Evolutionary conservation across 1,140 invertebrate species (phyloP).

Genomic region (Leptinotarsa defecta): DNA sequence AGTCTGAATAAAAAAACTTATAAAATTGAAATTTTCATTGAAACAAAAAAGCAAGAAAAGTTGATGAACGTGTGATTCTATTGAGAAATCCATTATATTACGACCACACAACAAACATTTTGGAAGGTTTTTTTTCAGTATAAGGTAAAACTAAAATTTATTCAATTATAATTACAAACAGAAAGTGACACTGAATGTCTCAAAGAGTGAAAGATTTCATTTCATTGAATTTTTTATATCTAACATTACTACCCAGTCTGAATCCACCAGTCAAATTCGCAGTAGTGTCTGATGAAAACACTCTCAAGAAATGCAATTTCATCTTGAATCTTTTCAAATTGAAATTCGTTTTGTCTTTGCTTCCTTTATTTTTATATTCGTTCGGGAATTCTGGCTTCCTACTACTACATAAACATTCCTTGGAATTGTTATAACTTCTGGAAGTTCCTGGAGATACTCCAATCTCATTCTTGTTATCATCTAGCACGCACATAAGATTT

Average conservation of each 20-base stretch:
- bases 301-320: conserved; percentile 18
- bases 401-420: background rate
- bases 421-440: conserved; percentile 10
- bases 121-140: no score
- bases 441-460: background rate
- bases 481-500: background rate
- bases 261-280: conserved; percentile 1
- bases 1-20: no score
- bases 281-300: conserved; percentile 2
- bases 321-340: conserved; percentile 19
- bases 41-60: no score
- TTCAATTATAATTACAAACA: background rate
- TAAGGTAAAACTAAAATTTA: background rate
- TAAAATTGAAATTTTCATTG: no score
- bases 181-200: background rate
- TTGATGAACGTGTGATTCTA: no score
- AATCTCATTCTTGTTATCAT: background rate
- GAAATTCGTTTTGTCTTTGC: conserved; percentile 13
- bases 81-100: no score
- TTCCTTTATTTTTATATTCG: background rate
- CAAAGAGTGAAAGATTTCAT: conserved; percentile 19
- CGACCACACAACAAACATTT: no score
- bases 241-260: conserved; percentile 9
- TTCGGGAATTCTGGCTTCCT: background rate
- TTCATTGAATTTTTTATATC: conserved; percentile 15